These are phyloP conservation scores for Eupithecia abbreviata DNA, from an alignment of 2,888 invertebrate species.

Conservation along the genomic window DNA sequence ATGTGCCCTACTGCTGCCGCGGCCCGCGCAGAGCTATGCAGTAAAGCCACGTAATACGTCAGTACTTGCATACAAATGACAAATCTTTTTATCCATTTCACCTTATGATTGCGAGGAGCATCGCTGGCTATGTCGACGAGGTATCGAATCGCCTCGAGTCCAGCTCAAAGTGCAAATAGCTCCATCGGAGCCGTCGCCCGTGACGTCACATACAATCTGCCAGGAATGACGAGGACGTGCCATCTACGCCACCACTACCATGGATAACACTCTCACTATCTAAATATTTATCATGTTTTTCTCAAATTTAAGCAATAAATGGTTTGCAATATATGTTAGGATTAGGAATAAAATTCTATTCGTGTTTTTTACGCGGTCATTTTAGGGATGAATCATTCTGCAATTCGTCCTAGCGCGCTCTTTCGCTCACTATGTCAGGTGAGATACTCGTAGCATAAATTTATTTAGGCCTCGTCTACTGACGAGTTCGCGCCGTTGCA, in stretches of 20 bases:
- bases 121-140: not conserved
- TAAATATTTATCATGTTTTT: not conserved
- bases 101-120: not conserved
- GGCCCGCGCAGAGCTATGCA: no score
- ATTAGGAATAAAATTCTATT: no score
- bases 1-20: no score
- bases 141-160: slow-evolving; percentile 4
- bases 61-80: not conserved
- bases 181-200: slow-evolving; percentile 21
- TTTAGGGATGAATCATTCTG: no score
- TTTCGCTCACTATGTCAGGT: no score
- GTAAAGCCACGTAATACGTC: not conserved
- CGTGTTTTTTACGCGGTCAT: no score
- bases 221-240: slow-evolving; percentile 26
- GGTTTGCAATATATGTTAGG: no score
- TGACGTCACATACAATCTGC: slow-evolving; percentile 8
- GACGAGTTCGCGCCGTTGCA: no score
- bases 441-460: no score
- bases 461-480: no score
- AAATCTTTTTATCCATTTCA: not conserved
- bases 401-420: no score
- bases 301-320: not conserved
- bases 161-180: slow-evolving; percentile 26
- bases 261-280: not conserved
- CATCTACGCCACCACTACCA: slow-evolving; percentile 10